Base-by-base conservation (phyloP, 1,140 invertebrate genomes). In the Notospermus geniculatus region DNA sequence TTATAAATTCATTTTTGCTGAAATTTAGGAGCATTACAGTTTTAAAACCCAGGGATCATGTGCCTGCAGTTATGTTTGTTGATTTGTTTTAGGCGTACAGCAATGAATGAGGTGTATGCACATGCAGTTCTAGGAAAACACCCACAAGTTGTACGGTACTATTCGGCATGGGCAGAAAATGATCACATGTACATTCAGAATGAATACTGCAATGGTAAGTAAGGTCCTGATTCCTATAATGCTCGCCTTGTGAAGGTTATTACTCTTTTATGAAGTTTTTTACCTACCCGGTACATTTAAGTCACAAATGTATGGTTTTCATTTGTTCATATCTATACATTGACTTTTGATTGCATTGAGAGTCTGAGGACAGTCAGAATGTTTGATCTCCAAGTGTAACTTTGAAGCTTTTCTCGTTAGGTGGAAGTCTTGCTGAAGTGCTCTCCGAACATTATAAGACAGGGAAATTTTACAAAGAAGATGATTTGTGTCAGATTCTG, bases 141-240 rank as follows among this genome's bases (percentile, higher is more conserved):
- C 74, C 88, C 90, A 56, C 90, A 95, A 73, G 90, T 96, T 17
- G 92, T 96, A 0, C 85, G 91, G 50, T 95, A 95, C 72, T 95
- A 92, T 80, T 93, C 91, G 0, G 91, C 92, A 1, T 96, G 93
- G 93, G 90, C 91, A 29, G 93, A 96, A 72, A 87, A 93, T 72
- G 90, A 92, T 75, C 90, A 93, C 72, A 92, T 95, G 89, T 88
- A 91, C 43, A 94, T 95, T 60, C 93, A 95, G 78, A 95, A 92
- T 72, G 92, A 95, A 77, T 95, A 89, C 76, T 95, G 93, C 71
- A 92, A 93, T 76, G 91, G 91, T 77, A 65, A 65, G 72, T 41
- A n/a, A n/a, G n/a, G n/a, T n/a, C n/a, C n/a, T n/a, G n/a, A n/a
- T n/a, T n/a, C n/a, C n/a, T n/a, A n/a, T n/a, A n/a, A n/a, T n/a